phyloP scores from a whole-genome alignment of 2,113 vertebrate species.

The Piprites chloris region DNA sequence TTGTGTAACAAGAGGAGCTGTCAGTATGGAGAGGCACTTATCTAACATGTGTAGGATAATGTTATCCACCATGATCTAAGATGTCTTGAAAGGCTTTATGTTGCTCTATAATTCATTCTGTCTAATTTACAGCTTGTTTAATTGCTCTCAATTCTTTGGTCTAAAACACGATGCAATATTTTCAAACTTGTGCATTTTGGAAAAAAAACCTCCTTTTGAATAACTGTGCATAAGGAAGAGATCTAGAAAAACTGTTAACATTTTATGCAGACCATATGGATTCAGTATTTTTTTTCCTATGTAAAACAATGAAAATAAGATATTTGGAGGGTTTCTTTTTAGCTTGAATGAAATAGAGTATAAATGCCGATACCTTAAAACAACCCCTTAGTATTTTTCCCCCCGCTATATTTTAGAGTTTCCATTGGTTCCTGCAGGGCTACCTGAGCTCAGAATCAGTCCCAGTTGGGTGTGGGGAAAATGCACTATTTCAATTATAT shows the following conservation, averaged over 20 bases:
- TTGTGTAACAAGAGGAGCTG: conserved; percentile 12
- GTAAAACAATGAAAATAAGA: not conserved
- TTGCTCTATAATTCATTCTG: conserved; percentile 37
- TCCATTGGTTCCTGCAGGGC: conserved; percentile 67
- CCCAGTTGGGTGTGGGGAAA: conserved; percentile 56
- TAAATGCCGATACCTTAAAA: not conserved
- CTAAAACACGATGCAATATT: not conserved
- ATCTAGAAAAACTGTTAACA: not conserved
- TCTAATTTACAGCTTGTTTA: conserved; percentile 45
- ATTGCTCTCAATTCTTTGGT: conserved; percentile 41
- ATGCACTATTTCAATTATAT: conserved; percentile 81
- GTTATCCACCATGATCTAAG: not conserved
- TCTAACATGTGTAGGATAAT: conserved; percentile 8
- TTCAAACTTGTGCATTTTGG: not conserved
- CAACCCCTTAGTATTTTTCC: conserved; percentile 66
- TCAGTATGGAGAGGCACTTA: conserved; percentile 13
- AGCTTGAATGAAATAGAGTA: not conserved
- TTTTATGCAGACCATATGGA: not conserved
- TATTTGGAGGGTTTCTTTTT: not conserved
- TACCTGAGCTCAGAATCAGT: conserved; percentile 80
- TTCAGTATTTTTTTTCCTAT: not conserved
- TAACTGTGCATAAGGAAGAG: conserved; percentile 1
- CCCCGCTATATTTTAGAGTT: conserved; percentile 60
- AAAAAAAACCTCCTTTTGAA: not conserved
- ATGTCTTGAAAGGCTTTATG: conserved; percentile 52